Evolutionary conservation across 1,140 invertebrate genomes (phyloP), one percentile per base, ranked within the genome.

Genomic region (Subanguina moxae): DNA sequence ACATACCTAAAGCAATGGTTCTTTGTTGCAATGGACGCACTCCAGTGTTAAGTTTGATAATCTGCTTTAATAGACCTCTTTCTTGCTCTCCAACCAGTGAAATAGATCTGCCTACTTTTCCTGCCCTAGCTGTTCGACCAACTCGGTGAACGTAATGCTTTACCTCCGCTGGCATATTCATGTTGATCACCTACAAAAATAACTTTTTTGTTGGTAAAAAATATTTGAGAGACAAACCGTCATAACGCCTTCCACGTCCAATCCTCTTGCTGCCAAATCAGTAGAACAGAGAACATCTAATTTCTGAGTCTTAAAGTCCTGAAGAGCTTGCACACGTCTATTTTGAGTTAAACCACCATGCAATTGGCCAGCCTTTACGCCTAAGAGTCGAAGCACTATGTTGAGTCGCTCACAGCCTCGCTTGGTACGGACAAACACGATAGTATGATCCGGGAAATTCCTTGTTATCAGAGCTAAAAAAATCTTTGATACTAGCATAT

Each of bases 341-440:
- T 90, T 89, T 84, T 98, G 95, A 7, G 91, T 90, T 0, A 98
- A 85, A 83, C 94, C 93, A 0, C 94, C 93, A 83, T 99, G 95
- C 28, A 99, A 86, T 85, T 98, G 94, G 0, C 90, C 71, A 11
- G 66, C 67, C 64, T 82, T 82, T 17, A 94, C 84, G 0, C 91
- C 92, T 17, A 97, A 84, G 28, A 97, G 85, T 0, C 93, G 92
- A 0, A 98, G 84, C 0, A 96, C 80, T 68, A 97, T 90, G 78
- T 94, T 91, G 52, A 98, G 84, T 32, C 91, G 84, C 83, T 97
- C 93, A 21, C 93, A 93, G 82, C 93, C 89, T 74, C 89, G 90
- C 84, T 97, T 97, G 0, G 94, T 97, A 83, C 91, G 91, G 17
- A 96, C 91, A 86, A 98, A 98, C 25, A 98, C 88, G 83, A 98